A percentile compares a stretch with the other conserved stretches of the same genome.
phyloP scores from a whole-genome alignment of 2,797 vertebrate genomes.

The Margarornis squamiger region DNA sequence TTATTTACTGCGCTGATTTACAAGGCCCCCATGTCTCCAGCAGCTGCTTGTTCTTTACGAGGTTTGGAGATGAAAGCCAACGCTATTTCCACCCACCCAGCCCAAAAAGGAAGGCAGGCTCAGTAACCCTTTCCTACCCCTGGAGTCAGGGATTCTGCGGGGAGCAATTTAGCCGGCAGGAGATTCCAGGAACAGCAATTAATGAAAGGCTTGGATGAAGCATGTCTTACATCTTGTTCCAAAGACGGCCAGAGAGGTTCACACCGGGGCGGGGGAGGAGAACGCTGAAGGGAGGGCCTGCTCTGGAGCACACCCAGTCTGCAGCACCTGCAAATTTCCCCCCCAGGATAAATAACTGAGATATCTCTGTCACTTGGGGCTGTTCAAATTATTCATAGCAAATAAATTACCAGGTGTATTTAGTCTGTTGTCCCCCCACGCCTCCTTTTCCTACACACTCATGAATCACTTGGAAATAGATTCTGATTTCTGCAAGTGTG shows the following conservation, averaged over 20 bases:
- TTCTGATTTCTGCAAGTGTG: slow-evolving; percentile 44
- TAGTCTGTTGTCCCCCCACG: neutral
- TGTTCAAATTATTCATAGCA: slow-evolving; percentile 56
- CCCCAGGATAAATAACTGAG: slow-evolving; percentile 58
- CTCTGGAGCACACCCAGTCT: slow-evolving; percentile 19
- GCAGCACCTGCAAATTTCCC: slow-evolving; percentile 58
- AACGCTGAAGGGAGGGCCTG: neutral
- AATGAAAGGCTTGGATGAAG: neutral
- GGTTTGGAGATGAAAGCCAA: slow-evolving; percentile 48
- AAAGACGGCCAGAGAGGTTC: neutral
- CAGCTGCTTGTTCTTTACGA: slow-evolving; percentile 15
- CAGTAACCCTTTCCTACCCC: slow-evolving; percentile 59
- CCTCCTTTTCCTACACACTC: neutral
- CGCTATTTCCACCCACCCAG: neutral
- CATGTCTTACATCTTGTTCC: slow-evolving; percentile 44
- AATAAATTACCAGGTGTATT: slow-evolving; percentile 62
- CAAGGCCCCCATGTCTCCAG: neutral
- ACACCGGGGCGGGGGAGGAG: neutral
- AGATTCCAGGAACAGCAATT: slow-evolving; percentile 45
- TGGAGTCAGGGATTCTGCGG: neutral
- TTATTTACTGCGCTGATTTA: neutral
- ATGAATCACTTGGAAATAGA: slow-evolving; percentile 51
- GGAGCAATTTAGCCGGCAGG: slow-evolving; percentile 22
- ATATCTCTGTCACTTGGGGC: slow-evolving; percentile 30
- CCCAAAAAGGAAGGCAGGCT: neutral